Evolutionary conservation across 2,797 vertebrate genomes (phyloP).

Genomic region (Pangasius macronema): DNA sequence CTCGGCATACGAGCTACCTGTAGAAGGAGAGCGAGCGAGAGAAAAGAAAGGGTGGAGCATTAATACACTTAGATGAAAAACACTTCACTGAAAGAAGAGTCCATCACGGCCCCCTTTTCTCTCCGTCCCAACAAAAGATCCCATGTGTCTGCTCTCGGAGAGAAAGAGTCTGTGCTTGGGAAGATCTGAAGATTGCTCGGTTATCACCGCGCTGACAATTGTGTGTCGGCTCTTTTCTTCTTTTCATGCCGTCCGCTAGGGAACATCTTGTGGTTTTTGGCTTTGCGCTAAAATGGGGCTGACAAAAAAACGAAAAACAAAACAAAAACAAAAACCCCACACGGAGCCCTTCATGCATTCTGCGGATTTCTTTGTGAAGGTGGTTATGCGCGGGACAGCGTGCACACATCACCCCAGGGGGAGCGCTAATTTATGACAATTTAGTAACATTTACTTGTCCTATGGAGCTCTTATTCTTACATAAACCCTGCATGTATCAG

Average conservation of each 20-base stretch:
- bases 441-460: background rate
- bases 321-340: background rate
- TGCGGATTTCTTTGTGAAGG: conserved; percentile 11
- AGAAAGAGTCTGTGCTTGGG: conserved; percentile 71
- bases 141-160: conserved; percentile 63
- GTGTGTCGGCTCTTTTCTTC: conserved; percentile 69
- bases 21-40: conserved; percentile 2
- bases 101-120: conserved; percentile 58
- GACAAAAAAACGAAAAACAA: conserved; percentile 50
- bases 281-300: conserved; percentile 58
- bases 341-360: background rate
- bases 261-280: conserved; percentile 68
- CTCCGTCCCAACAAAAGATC: conserved; percentile 64
- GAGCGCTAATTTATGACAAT: conserved; percentile 16
- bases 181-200: conserved; percentile 77
- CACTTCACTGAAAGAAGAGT: conserved; percentile 68
- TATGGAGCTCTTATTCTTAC: conserved; percentile 10
- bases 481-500: background rate
- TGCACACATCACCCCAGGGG: background rate
- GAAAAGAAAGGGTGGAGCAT: conserved; percentile 50
- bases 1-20: conserved; percentile 14
- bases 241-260: conserved; percentile 67
- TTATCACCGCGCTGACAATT: conserved; percentile 75
- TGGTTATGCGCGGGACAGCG: background rate
- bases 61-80: conserved; percentile 62